Evolutionary conservation across 2,797 vertebrate species (phyloP).

Genomic region (Semotilus atromaculatus): DNA sequence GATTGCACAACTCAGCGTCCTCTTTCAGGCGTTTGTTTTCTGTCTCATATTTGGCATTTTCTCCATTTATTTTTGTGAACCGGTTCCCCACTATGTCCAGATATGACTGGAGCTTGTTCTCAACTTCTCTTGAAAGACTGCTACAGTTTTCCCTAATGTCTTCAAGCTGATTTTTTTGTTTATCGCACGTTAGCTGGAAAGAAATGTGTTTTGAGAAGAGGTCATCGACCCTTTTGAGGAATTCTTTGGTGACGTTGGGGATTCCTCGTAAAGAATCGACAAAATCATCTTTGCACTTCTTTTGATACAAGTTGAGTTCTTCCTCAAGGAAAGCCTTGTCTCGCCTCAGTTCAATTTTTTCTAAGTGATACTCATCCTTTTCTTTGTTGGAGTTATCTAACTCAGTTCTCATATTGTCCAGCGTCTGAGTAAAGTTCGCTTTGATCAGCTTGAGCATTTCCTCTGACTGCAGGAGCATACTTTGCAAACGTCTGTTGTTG

Average conservation of each 20-base stretch:
- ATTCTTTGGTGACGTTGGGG: constrained; percentile 68
- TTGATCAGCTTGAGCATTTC: constrained; percentile 59
- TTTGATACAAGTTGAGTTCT: constrained; percentile 61
- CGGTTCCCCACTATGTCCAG: constrained; percentile 69
- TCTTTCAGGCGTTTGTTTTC: constrained; percentile 70
- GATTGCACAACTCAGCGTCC: constrained; percentile 69
- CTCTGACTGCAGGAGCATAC: constrained; percentile 52
- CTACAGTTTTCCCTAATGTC: constrained; percentile 80
- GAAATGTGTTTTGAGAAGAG: constrained; percentile 67
- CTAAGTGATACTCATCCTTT: constrained; percentile 62
- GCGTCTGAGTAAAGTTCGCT: constrained; percentile 74
- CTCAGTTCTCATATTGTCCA: constrained; percentile 56
- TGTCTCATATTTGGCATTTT: constrained; percentile 67
- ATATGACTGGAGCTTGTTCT: constrained; percentile 76
- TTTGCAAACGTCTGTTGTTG: neutral
- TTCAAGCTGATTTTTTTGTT: constrained; percentile 74
- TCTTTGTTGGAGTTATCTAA: constrained; percentile 54
- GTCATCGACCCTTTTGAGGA: constrained; percentile 68
- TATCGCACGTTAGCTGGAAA: constrained; percentile 76
- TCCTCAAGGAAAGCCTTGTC: constrained; percentile 66
- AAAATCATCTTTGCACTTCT: constrained; percentile 72
- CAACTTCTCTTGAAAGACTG: constrained; percentile 75
- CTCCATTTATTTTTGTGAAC: constrained; percentile 63
- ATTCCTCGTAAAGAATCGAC: constrained; percentile 65
- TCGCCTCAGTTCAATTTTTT: constrained; percentile 64